phyloP scores from a whole-genome alignment of 2,113 vertebrate species.

The Cervus canadensis region DNA sequence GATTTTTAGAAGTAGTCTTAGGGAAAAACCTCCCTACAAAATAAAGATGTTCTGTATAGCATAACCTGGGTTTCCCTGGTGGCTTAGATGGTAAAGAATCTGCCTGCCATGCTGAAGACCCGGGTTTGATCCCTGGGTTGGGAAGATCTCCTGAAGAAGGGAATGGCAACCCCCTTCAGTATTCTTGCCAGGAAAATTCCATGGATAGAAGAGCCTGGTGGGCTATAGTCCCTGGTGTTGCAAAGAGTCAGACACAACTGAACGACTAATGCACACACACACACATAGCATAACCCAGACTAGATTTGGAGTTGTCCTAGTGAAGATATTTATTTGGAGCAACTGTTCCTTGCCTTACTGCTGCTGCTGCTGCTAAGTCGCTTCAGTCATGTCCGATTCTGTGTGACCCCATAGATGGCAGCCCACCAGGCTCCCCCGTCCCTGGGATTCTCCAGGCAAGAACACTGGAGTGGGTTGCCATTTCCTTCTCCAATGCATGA shows the following conservation, averaged over 20 bases:
- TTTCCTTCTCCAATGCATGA: too few species aligned
- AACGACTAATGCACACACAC: neutral
- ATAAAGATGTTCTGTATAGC: neutral
- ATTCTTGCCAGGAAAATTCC: neutral
- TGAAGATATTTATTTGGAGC: neutral
- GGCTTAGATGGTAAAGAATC: neutral
- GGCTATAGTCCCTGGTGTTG: neutral
- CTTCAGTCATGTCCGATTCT: too few species aligned
- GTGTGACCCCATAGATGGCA: too few species aligned
- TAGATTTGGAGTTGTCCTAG: neutral
- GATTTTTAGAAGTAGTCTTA: neutral
- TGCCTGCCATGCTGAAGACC: neutral
- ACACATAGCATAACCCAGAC: neutral
- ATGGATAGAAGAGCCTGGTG: neutral
- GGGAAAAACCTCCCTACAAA: neutral
- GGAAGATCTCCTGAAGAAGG: neutral
- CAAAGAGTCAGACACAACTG: neutral
- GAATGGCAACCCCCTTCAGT: neutral
- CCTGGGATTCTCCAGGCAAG: too few species aligned
- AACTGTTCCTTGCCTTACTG: neutral
- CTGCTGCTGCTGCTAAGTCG: too few species aligned
- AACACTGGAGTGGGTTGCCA: too few species aligned
- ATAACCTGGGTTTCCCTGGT: neutral
- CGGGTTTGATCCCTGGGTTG: neutral
- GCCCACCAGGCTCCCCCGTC: too few species aligned